These are phyloP conservation scores for Orchestia grillus DNA, from an alignment of 1,140 invertebrate species.

Conservation along the genomic window DNA sequence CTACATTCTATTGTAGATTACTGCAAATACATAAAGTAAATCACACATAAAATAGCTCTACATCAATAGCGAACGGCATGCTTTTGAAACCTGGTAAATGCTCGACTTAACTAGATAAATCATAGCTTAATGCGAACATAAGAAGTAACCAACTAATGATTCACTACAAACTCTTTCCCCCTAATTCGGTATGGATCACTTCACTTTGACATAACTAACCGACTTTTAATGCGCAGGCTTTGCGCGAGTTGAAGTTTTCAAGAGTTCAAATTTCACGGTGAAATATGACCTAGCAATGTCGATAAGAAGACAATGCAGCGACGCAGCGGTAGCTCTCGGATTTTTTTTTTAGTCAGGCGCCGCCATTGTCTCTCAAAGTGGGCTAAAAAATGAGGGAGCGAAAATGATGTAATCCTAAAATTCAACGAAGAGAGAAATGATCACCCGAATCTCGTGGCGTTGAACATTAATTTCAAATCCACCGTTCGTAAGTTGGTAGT, in stretches of 20 bases:
- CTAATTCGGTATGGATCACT: background rate
- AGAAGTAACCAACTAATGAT: background rate
- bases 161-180: background rate
- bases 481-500: background rate
- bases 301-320: background rate
- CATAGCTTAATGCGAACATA: background rate
- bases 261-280: background rate
- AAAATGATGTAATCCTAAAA: background rate
- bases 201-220: background rate
- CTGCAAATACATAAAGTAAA: background rate
- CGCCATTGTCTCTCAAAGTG: background rate
- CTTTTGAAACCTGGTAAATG: background rate
- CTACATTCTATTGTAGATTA: background rate
- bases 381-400: background rate
- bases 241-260: background rate
- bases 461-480: background rate
- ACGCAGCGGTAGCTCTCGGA: background rate
- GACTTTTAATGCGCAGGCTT: background rate
- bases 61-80: background rate
- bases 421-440: background rate
- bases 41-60: background rate
- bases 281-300: background rate
- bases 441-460: background rate
- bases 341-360: background rate
- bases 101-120: background rate